Evolutionary conservation across 2,113 vertebrate genomes (phyloP), one percentile per base, ranked within the genome.

Genomic region (Petaurus breviceps): DNA sequence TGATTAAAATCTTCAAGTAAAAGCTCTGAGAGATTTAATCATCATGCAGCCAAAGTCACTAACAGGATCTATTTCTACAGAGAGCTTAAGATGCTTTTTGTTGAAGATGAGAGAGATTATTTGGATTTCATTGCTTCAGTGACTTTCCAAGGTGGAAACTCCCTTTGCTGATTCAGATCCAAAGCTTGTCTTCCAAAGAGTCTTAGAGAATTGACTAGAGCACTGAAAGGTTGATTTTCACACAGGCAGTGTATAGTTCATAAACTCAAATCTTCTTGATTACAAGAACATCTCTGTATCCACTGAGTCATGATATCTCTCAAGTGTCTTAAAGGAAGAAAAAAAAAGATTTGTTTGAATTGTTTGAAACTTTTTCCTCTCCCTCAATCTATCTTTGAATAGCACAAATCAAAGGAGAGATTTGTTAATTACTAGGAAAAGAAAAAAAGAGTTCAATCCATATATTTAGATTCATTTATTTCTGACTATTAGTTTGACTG

Each of bases 401-500:
- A 96, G 91, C 23, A 93, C 19, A 95, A 84, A 92, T 90, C 94
- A 93, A 96, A 14, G 31, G 9, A 84, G 8, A 90, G 2, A 94
- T 93, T 57, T 90, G 22, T 53, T 91, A 96, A 89, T 28, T 90
- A 53, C 93, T 92, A 94, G 89, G 54, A 95, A 96, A 95, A 84
- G 57, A 68, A 68, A 68, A 37, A 57, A 57, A 28, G 8, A 77
- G 37, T 77, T 77, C n/a, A 84, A 43, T 84, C n/a, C n/a, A 84
- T 19, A 84, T 43, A n/a, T 37, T n/a, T 77, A 84, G 37, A 61
- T 5, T 77, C 8, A 95, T 91, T 92, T 89, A 92, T 93, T 47
- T 96, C n/a, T 95, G 90, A 91, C 25, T 16, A 91, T 90, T 93
- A 37, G 68, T 14, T 51, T 92, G 0, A 28, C 50, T 93, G 24